Conservation (phyloP, 2,888 invertebrate genomes). For the Eumacrocentrus americanus region DNA sequence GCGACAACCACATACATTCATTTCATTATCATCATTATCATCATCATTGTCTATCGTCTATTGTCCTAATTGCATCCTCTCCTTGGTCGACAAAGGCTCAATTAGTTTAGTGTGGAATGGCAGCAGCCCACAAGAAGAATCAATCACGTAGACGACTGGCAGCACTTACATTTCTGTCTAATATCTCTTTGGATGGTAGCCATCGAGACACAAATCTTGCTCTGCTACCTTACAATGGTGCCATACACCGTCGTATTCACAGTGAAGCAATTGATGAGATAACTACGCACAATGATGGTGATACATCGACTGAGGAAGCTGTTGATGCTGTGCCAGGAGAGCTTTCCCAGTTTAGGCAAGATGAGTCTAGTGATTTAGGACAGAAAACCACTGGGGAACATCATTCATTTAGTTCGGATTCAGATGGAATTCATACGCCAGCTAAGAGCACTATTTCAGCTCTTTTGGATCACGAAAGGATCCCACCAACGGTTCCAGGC, state of each 20-base stretch:
- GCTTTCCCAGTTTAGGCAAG: slow-evolving; percentile 20
- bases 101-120: slow-evolving; percentile 57
- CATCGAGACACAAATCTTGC: slow-evolving; percentile 75
- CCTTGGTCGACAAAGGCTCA: background rate
- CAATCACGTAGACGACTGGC: slow-evolving; percentile 86
- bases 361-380: slow-evolving; percentile 37
- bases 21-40: no score
- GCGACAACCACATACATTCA: slow-evolving; percentile 1
- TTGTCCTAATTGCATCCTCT: no score
- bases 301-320: slow-evolving; percentile 50
- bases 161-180: slow-evolving; percentile 91
- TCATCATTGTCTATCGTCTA: no score
- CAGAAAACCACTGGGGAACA: slow-evolving; percentile 53
- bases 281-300: slow-evolving; percentile 37
- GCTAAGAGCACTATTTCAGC: slow-evolving; percentile 63
- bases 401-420: slow-evolving; percentile 76
- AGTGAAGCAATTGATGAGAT: slow-evolving; percentile 42
- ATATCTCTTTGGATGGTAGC: slow-evolving; percentile 93
- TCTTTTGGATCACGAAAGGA: slow-evolving; percentile 53
- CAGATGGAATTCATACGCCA: slow-evolving; percentile 74
- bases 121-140: slow-evolving; percentile 65
- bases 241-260: slow-evolving; percentile 40
- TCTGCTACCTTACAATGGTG: slow-evolving; percentile 61
- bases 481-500: slow-evolving; percentile 43
- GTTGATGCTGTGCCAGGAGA: slow-evolving; percentile 52